These are phyloP conservation scores for Drosophila melanosoma DNA, from an alignment of 2,888 invertebrate species.

Conservation along the genomic window DNA sequence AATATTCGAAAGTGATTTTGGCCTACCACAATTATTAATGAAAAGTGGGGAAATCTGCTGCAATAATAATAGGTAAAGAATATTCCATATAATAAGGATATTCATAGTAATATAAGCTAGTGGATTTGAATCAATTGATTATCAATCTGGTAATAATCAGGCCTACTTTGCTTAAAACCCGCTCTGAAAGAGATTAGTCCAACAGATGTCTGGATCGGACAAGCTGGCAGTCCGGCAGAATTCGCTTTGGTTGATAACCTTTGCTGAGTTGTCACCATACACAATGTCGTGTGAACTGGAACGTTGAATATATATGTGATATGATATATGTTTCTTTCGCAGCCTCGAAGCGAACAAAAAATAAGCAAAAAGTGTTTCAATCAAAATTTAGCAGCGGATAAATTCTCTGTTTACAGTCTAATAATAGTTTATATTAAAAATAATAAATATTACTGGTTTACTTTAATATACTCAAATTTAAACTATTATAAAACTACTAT, in stretches of 20 bases:
- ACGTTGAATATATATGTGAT: constrained; percentile 17
- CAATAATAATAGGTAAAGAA: neutral
- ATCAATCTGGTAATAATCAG: neutral
- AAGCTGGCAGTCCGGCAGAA: neutral
- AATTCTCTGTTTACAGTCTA: neutral
- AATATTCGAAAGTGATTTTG: neutral
- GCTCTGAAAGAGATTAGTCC: neutral
- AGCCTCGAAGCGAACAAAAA: neutral
- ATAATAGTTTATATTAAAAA: neutral
- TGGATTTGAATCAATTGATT: neutral
- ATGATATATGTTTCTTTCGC: neutral
- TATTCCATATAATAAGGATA: neutral
- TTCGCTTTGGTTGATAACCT: constrained; percentile 17
- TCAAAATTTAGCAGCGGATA: neutral
- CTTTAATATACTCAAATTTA: neutral
- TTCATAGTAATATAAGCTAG: neutral
- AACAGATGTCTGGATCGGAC: neutral
- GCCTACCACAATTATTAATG: neutral
- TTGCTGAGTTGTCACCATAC: neutral
- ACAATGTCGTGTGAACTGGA: constrained; percentile 12
- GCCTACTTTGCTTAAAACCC: neutral
- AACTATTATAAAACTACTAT: neutral
- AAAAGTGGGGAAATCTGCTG: constrained; percentile 1
- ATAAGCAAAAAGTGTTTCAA: no score
- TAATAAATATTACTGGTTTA: neutral